Percentiles rank a stretch among this genome's conserved stretches.
phyloP scores from a whole-genome alignment of 2,888 invertebrate species.

The Philereme transversata region DNA sequence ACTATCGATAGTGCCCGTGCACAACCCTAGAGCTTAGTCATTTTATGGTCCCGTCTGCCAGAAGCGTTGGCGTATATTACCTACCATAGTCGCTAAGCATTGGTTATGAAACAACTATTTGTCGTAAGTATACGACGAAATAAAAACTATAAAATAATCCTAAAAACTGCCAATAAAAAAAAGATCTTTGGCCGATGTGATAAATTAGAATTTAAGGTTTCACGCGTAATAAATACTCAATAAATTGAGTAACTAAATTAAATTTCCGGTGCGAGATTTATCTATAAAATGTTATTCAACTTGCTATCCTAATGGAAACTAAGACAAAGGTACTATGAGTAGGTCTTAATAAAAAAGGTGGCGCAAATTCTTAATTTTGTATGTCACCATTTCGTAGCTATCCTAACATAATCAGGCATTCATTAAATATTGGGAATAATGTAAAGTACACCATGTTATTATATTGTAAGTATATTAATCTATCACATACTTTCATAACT shows the following conservation, averaged over 20 bases:
- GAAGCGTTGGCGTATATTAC: too few relatives aligned
- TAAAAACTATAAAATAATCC: too few relatives aligned
- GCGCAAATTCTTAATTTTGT: neutral
- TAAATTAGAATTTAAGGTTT: too few relatives aligned
- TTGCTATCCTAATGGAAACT: neutral
- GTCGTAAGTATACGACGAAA: too few relatives aligned
- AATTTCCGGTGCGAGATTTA: neutral
- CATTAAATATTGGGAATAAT: constrained; percentile 1
- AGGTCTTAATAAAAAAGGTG: neutral
- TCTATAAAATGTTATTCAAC: neutral
- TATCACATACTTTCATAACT: constrained; percentile 32
- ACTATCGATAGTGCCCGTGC: too few relatives aligned
- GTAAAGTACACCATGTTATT: constrained; percentile 2
- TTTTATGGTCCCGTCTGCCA: too few relatives aligned
- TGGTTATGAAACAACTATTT: too few relatives aligned
- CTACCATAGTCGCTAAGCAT: too few relatives aligned
- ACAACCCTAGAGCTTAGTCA: too few relatives aligned
- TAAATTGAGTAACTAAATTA: constrained; percentile 1
- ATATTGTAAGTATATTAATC: neutral
- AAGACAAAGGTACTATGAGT: neutral
- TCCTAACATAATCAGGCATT: neutral
- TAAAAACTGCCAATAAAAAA: too few relatives aligned
- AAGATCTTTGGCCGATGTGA: too few relatives aligned
- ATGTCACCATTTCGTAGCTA: neutral
- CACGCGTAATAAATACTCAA: neutral